phyloP scores from a whole-genome alignment of 2,113 vertebrate genomes.

The Rallus limicola region DNA sequence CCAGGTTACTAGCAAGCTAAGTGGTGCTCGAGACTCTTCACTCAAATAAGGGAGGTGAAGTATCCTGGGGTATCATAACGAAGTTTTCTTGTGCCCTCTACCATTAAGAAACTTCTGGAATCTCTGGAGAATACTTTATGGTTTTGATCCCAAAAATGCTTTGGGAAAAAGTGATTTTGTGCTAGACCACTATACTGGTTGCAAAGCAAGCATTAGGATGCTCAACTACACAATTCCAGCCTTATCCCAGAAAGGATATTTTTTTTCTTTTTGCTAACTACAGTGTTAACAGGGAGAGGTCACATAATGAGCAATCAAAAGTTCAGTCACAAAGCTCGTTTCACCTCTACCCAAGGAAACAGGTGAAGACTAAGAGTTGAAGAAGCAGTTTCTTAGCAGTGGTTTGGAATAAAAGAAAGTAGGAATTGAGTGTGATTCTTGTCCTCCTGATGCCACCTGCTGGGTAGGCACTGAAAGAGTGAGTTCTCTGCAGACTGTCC shows the following conservation, averaged over 20 bases:
- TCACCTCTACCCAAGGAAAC: neutral
- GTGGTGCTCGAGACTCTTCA: neutral
- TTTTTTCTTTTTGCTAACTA: neutral
- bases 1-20: neutral
- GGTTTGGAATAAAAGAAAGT: neutral
- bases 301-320: neutral
- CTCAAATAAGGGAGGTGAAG: neutral
- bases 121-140: neutral
- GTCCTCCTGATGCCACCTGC: neutral
- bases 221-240: neutral
- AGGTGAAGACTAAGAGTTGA: neutral
- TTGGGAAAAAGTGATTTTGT: neutral
- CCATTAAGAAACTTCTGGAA: neutral
- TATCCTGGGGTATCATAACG: neutral
- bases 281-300: neutral
- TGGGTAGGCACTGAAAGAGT: neutral
- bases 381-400: neutral
- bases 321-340: neutral
- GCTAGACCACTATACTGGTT: neutral
- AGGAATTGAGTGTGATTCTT: neutral
- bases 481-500: neutral
- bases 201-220: neutral
- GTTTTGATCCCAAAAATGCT: neutral
- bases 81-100: neutral
- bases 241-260: neutral